phyloP scores from a whole-genome alignment of 1,140 invertebrate genomes.

The Ips nitidus region DNA sequence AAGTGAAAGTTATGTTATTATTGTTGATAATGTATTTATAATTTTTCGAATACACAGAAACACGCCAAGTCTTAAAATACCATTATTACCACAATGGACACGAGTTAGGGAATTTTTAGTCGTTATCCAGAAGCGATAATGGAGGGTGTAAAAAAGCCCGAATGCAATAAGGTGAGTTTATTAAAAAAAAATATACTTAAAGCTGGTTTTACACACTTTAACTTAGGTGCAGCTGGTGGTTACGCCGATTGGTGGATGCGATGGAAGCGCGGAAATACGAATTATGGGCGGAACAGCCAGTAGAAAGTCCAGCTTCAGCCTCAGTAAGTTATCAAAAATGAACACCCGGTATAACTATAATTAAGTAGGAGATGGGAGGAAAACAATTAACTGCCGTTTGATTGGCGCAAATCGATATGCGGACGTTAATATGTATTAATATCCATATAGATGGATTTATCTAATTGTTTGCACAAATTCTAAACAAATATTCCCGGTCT shows the following conservation, averaged over 20 bases:
- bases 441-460: neutral
- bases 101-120: no score
- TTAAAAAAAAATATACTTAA: no score
- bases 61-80: no score
- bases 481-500: constrained; percentile 3
- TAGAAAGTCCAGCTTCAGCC: constrained; percentile 1
- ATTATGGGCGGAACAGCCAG: constrained; percentile 44
- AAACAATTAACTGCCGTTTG: neutral
- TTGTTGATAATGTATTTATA: no score
- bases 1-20: no score
- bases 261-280: constrained; percentile 45
- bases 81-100: no score
- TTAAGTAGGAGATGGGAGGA: neutral
- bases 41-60: no score
- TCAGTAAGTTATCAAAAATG: constrained; percentile 12
- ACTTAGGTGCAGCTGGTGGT: constrained; percentile 45
- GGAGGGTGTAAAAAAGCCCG: no score
- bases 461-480: constrained; percentile 1
- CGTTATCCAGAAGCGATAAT: no score
- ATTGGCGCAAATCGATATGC: neutral
- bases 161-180: no score
- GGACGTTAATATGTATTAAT: neutral
- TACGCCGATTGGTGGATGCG: constrained; percentile 38
- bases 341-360: neutral
- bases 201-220: no score